Evolutionary conservation across 2,797 vertebrate genomes (phyloP).

Genomic region (Eremophila alpestris): DNA sequence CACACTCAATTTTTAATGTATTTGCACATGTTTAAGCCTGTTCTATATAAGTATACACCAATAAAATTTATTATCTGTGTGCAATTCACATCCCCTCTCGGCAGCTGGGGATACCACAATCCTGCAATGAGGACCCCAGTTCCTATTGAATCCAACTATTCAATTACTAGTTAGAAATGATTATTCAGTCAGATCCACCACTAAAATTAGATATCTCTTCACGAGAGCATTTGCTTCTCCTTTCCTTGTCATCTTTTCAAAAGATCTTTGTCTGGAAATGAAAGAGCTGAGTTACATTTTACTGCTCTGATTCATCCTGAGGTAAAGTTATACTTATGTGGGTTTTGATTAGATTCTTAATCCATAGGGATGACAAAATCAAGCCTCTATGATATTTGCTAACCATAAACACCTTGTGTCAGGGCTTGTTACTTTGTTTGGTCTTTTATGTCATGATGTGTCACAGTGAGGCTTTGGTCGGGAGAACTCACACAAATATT

Average conservation of each 20-base stretch:
- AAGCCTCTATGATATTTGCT: neutral
- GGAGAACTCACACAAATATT: neutral
- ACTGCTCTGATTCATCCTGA: conserved; percentile 10
- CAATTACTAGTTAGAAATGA: neutral
- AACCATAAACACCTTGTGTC: neutral
- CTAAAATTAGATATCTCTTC: conserved; percentile 9
- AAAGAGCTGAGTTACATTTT: neutral
- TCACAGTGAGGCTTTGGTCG: neutral
- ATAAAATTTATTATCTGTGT: neutral
- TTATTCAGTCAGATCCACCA: neutral
- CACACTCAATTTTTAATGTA: neutral
- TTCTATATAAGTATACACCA: neutral
- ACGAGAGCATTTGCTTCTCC: neutral
- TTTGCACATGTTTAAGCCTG: neutral
- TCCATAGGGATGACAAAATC: neutral
- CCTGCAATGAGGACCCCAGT: neutral
- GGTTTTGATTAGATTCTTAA: neutral
- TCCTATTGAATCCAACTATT: neutral
- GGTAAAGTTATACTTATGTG: neutral
- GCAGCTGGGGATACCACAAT: neutral
- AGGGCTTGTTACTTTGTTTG: neutral
- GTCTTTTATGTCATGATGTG: neutral
- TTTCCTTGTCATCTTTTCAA: conserved; percentile 6
- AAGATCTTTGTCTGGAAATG: neutral
- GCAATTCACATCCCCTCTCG: neutral